Evolutionary conservation across 1,140 invertebrate species (phyloP).

Genomic region (Papilio aristodemus): DNA sequence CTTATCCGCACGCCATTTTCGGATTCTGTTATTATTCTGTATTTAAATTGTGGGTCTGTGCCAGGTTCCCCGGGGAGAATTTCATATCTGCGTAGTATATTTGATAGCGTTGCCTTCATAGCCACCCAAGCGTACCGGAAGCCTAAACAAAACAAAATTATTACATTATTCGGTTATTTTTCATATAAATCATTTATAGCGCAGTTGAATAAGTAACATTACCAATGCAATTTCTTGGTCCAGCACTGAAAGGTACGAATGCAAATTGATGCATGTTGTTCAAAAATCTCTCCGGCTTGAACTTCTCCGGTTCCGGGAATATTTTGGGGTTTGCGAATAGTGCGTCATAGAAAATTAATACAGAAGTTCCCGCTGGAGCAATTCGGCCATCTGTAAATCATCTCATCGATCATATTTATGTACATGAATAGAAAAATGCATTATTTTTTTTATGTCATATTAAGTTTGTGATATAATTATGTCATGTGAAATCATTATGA

Average conservation of each 20-base stretch:
- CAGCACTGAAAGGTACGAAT: slow-evolving; percentile 48
- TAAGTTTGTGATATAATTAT: no score
- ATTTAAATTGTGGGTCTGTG: slow-evolving; percentile 48
- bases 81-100: slow-evolving; percentile 50
- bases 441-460: neutral
- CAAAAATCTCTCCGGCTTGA: slow-evolving; percentile 48
- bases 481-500: no score
- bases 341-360: slow-evolving; percentile 50
- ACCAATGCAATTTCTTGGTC: slow-evolving; percentile 52
- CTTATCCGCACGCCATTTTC: slow-evolving; percentile 46
- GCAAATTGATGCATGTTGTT: slow-evolving; percentile 46
- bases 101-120: slow-evolving; percentile 52
- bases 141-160: slow-evolving; percentile 41
- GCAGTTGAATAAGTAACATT: slow-evolving; percentile 6
- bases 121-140: slow-evolving; percentile 50
- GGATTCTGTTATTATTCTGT: slow-evolving; percentile 50
- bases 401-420: no score
- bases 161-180: neutral
- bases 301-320: slow-evolving; percentile 50
- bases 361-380: slow-evolving; percentile 45
- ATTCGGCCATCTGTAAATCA: slow-evolving; percentile 48
- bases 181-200: neutral
- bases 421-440: no score
- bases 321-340: slow-evolving; percentile 44
- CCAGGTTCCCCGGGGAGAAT: slow-evolving; percentile 41